Evolutionary conservation across 2,888 invertebrate genomes (phyloP), one percentile per base, ranked within the genome.

Genomic region (Metopia argyrocephala): DNA sequence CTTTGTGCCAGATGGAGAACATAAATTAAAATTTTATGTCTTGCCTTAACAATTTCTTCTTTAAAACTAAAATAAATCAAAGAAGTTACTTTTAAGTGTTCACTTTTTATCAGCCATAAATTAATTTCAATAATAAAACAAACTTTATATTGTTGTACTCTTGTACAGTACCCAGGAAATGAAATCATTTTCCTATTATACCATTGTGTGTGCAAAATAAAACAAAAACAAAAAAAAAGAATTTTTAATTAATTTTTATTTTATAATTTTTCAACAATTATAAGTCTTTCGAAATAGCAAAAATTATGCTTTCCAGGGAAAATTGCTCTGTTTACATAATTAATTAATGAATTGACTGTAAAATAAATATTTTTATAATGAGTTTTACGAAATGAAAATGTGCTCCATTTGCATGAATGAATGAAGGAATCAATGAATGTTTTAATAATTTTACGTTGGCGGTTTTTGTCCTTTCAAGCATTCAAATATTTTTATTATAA

Each of bases 361-460:
- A 59, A 38, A 59, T 59, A 15, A 21, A 57, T 20, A 59, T 31
- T 59, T 59, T 31, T 57, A 56, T 31, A 57, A 57, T 57, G 12
- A 57, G 15, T 31, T 57, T 57, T 20, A n/a, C n/a, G n/a, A n/a
- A n/a, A n/a, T n/a, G n/a, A n/a, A n/a, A n/a, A n/a, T n/a, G n/a
- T n/a, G n/a, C n/a, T n/a, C n/a, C n/a, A n/a, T n/a, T n/a, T n/a
- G 31, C 21, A 12, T n/a, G 31, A 21, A 2, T 59, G 59, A 21
- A 15, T n/a, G 5, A 9, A 31, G 31, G 31, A 31, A n/a, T 31
- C 5, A 12, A 5, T 15, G 21, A 5, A 59, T 59, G 59, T 5
- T 38, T 31, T 59, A 15, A 59, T 38, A 25, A 59, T 31, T 31
- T 59, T 59, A 20, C 20, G 20, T 59, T 59, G 20, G 7, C 12